These are phyloP conservation scores for Chiroxiphia lanceolata DNA, from an alignment of 2,797 vertebrate genomes.

Conservation along the genomic window DNA sequence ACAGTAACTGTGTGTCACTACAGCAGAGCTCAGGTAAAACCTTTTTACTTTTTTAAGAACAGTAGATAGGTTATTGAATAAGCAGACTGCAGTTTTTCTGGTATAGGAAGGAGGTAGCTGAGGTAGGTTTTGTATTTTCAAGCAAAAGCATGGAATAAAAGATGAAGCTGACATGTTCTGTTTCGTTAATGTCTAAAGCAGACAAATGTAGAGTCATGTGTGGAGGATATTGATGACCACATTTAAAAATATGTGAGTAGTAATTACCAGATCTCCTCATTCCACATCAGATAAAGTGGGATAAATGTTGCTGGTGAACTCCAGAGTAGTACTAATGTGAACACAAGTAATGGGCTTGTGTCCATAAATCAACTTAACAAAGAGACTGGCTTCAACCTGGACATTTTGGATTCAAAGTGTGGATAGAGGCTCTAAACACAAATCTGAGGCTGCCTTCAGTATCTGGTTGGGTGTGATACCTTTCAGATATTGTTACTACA, in stretches of 20 bases:
- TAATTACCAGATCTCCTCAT: background rate
- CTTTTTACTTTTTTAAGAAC: background rate
- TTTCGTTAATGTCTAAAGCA: background rate
- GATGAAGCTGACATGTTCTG: background rate
- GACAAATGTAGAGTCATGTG: background rate
- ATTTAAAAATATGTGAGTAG: background rate
- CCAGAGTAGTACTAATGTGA: background rate
- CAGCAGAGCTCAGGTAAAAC: background rate
- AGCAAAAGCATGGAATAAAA: background rate
- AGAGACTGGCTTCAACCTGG: background rate
- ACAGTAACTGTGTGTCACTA: background rate
- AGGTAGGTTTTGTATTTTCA: background rate
- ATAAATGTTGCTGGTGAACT: background rate
- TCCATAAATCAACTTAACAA: constrained; percentile 9
- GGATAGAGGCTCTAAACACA: background rate
- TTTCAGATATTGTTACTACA: background rate
- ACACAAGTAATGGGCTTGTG: background rate
- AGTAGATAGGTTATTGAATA: background rate
- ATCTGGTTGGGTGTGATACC: background rate
- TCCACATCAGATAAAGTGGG: background rate
- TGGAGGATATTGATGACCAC: background rate
- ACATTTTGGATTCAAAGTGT: background rate
- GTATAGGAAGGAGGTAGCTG: background rate
- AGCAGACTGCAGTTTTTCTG: background rate
- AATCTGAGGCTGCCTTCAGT: background rate